Percentiles rank a stretch among this genome's conserved stretches.
phyloP scores from a whole-genome alignment of 1,140 invertebrate genomes.

The Bicyclus anynana region DNA sequence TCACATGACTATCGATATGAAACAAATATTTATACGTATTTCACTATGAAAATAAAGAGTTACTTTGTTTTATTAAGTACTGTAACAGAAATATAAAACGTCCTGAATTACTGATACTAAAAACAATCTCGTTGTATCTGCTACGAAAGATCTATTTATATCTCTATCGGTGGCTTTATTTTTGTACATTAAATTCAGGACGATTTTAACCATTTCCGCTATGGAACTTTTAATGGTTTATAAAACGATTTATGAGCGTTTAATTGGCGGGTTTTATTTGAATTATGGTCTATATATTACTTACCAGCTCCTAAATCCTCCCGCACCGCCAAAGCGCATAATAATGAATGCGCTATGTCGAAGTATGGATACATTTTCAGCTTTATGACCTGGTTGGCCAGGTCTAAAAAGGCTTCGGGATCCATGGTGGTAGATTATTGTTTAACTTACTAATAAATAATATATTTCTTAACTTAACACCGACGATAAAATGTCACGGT shows the following conservation, averaged over 20 bases:
- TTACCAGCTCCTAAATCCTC: constrained; percentile 96
- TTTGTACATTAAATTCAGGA: constrained; percentile 44
- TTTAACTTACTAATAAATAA: constrained; percentile 29
- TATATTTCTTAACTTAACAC: constrained; percentile 66
- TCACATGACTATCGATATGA: not conserved
- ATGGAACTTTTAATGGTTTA: not conserved
- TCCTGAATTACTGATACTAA: not conserved
- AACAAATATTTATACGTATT: not conserved
- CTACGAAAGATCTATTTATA: constrained; percentile 65
- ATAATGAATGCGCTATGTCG: constrained; percentile 95
- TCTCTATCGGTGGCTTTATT: constrained; percentile 59
- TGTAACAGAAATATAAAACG: not conserved
- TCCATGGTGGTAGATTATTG: constrained; percentile 83
- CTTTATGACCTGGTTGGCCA: constrained; percentile 99
- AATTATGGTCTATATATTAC: constrained; percentile 47
- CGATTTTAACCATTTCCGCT: constrained; percentile 5
- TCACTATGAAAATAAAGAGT: not conserved
- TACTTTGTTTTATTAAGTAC: no score
- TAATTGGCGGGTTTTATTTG: constrained; percentile 44
- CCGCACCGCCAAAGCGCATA: constrained; percentile 94
- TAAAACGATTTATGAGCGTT: not conserved
- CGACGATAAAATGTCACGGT: constrained; percentile 58
- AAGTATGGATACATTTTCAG: constrained; percentile 99
- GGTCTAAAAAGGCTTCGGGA: constrained; percentile 97
- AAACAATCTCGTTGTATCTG: constrained; percentile 19